Conservation (phyloP, 1,140 invertebrate genomes). For the honey bee (Apis mellifera) region DNA sequence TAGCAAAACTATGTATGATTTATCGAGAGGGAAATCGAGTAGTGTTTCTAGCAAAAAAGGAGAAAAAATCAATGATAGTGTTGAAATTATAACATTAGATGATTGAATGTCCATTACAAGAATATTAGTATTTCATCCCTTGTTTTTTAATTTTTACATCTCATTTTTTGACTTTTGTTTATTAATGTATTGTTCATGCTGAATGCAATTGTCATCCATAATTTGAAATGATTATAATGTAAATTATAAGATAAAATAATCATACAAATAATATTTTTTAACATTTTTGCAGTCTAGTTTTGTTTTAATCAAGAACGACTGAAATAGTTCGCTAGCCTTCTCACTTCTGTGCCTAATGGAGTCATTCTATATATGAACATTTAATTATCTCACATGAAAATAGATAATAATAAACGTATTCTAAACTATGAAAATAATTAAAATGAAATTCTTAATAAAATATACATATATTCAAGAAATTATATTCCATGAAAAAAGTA, state of each 20-base stretch:
- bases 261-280: neutral
- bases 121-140: neutral
- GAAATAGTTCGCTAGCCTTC: constrained; percentile 33
- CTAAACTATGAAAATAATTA: constrained; percentile 13
- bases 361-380: constrained; percentile 1
- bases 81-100: constrained; percentile 79
- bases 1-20: constrained; percentile 66
- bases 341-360: constrained; percentile 37
- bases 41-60: constrained; percentile 41
- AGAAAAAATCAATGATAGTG: constrained; percentile 71
- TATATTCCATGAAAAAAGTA: constrained; percentile 1
- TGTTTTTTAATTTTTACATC: neutral
- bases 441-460: neutral
- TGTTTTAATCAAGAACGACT: constrained; percentile 20
- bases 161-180: neutral
- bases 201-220: neutral
- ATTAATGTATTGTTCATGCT: neutral
- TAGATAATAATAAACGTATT: constrained; percentile 30
- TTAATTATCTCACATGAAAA: constrained; percentile 11
- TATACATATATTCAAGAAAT: neutral
- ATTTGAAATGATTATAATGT: neutral
- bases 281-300: constrained; percentile 10
- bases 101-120: constrained; percentile 65
- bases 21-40: constrained; percentile 62
- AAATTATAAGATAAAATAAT: neutral